Evolutionary conservation across 2,888 invertebrate genomes (phyloP).

Genomic region (Chalcosyrphus nemorum): DNA sequence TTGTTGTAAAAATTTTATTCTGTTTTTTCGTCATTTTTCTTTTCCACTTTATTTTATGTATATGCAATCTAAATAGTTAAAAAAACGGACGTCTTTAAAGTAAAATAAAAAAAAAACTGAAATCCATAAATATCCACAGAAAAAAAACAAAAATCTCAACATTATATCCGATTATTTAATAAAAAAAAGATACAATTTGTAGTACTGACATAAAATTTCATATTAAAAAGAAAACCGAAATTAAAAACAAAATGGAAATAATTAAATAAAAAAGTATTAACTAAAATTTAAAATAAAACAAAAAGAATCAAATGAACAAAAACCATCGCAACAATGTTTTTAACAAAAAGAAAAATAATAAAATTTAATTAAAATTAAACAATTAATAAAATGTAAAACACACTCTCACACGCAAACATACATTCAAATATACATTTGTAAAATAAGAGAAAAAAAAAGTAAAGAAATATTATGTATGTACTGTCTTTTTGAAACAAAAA

Average conservation of each 20-base stretch:
- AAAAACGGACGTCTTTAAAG: conserved; percentile 8
- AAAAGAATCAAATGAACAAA: conserved; percentile 52
- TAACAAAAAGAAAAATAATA: conserved; percentile 11
- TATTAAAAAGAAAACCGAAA: conserved; percentile 21
- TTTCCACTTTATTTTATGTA: conserved; percentile 27
- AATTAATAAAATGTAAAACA: conserved; percentile 45
- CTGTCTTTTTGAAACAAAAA: conserved; percentile 55
- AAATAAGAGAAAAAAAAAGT: conserved; percentile 38
- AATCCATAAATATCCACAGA: conserved; percentile 47
- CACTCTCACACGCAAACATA: conserved; percentile 34
- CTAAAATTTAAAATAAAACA: conserved; percentile 10
- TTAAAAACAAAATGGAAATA: conserved; percentile 30
- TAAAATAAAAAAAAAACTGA: conserved; percentile 20
- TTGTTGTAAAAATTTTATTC: conserved; percentile 45
- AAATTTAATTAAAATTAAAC: conserved; percentile 12
- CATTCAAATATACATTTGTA: conserved; percentile 51
- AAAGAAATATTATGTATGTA: conserved; percentile 44
- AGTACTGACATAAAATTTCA: conserved; percentile 58
- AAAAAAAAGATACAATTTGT: conserved; percentile 33
- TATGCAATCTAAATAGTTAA: conserved; percentile 14
- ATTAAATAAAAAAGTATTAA: conserved; percentile 51
- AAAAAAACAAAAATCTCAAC: conserved; percentile 50
- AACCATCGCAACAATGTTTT: conserved; percentile 68
- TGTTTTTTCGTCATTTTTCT: conserved; percentile 29
- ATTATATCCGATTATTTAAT: conserved; percentile 63